phyloP scores from a whole-genome alignment of 2,113 vertebrate genomes.

The Propithecus coquereli region DNA sequence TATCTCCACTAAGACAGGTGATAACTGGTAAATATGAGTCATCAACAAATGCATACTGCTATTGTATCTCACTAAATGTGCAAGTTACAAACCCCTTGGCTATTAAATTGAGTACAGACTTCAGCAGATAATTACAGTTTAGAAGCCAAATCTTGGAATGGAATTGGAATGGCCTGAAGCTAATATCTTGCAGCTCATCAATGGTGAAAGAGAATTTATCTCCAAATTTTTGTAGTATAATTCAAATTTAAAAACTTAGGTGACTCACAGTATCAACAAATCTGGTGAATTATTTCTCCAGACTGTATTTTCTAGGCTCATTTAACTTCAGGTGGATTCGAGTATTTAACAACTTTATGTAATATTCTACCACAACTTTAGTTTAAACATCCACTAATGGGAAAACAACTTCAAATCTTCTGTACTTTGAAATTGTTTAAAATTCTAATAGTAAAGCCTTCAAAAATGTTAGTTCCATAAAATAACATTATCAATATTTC shows the following conservation, averaged over 20 bases:
- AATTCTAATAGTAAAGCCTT: not conserved
- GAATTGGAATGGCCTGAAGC: not conserved
- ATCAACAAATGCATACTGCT: not conserved
- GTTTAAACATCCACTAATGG: not conserved
- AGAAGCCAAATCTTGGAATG: not conserved
- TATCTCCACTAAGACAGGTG: not conserved
- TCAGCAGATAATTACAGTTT: not conserved
- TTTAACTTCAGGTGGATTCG: not conserved
- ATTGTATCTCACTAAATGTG: conserved; percentile 22
- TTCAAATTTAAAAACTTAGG: not conserved
- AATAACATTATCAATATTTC: not conserved
- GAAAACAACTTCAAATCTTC: not conserved
- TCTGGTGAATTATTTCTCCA: not conserved
- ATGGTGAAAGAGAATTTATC: not conserved
- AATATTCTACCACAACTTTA: not conserved
- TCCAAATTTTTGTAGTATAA: not conserved
- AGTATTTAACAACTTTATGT: not conserved
- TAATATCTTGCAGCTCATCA: not conserved
- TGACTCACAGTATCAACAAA: not conserved
- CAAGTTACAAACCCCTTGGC: not conserved
- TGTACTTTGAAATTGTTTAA: not conserved
- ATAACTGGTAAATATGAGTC: conserved; percentile 15
- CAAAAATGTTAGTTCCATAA: not conserved
- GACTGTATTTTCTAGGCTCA: not conserved
- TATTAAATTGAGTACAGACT: not conserved